Base-by-base conservation (phyloP, 2,113 vertebrate species). In the Poeciliopsis prolifica region DNA sequence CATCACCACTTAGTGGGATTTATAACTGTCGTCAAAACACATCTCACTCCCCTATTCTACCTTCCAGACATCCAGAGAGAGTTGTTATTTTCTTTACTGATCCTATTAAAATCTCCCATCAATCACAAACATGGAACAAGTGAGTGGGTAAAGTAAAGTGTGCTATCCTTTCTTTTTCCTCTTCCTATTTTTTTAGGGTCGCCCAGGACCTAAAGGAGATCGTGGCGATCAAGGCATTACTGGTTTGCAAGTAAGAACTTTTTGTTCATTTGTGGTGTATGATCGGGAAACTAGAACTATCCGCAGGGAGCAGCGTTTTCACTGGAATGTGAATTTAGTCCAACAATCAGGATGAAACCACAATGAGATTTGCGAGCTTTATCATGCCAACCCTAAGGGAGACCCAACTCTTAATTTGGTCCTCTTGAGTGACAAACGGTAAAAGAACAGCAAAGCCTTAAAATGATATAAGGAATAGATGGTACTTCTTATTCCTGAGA, bases 121-220 rank as follows among this genome's bases (percentile, higher is more conserved):
- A 86, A 85, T 87, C 75, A 84, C 61, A 80, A 61, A 80, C 11
- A 80, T 54, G 61, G n/a, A 37, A 61, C 77, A 22, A 51, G 62
- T 51, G 12, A 62, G 19, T 19, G 31, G 64, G 58, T 8, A 77
- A 82, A 89, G 19, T 81, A 75, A 70, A 70, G 37, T 63, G 42
- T 60, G 9, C 14, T 58, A 66, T 37, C 29, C 48, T 62, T 12
- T 35, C 10, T 61, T 54, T 42, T 72, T 31, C 14, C 76, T 58
- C 51, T 48, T 82, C 28, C 33, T 81, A 61, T 30, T 19, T 60
- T 10, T 70, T 82, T 33, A 99, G 98, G 98, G 98, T 80, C 96
- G 97, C 35, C 95, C 93, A 61, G 98, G 98, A 89, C 94, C 95
- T 89, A 99, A 99, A 93, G 98, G 98, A 82, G 97, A 99, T 86